Evolutionary conservation across 2,888 invertebrate species (phyloP), one percentile per base, ranked within the genome.

Genomic region (Melanotus villosus): DNA sequence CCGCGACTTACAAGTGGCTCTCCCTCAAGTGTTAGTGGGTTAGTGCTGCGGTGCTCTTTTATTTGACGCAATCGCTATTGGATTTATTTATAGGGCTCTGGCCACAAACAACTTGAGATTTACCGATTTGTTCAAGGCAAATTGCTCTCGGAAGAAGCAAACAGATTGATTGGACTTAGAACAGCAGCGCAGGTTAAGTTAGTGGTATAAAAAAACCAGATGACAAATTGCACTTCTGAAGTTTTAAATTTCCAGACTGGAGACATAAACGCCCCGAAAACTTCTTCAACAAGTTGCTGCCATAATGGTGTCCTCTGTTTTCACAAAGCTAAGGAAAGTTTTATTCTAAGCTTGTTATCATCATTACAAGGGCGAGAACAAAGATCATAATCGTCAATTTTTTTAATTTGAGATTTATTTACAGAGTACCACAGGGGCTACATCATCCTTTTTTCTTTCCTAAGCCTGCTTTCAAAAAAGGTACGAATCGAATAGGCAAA

Each of bases 1-100:
- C 69, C 68, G 73, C 73, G 74, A 76, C 76, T 75, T 75, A 73
- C 74, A 74, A 76, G 76, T 73, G 73, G 73, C 74, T 75, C 68
- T 74, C 66, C 57, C 72, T 75, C 72, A 67, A 75, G 74, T 71
- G 73, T 68, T 72, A 68, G 62, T 62, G 64, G 69, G 69, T 69
- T 71, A 65, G 64, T 70, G 56, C 45, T 52, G 63, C 41, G 67
- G 45, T 47, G 60, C 50, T 65, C 64, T 67, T 73, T 71, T 68
- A 68, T 73, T 71, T 68, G 73, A 70, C 70, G 69, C 71, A 72
- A 67, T 71, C 70, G 59, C 67, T 58, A 64, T 63, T 65, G 50
- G 67, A 65, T 68, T 70, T 73, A 72, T 70, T 73, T 73, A 70
- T 72, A 72, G 73, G 50, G 59, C 41, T 57, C 68, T 70, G 58